Base-by-base conservation (phyloP, 2,113 vertebrate genomes). In the Antidorcas marsupialis region DNA sequence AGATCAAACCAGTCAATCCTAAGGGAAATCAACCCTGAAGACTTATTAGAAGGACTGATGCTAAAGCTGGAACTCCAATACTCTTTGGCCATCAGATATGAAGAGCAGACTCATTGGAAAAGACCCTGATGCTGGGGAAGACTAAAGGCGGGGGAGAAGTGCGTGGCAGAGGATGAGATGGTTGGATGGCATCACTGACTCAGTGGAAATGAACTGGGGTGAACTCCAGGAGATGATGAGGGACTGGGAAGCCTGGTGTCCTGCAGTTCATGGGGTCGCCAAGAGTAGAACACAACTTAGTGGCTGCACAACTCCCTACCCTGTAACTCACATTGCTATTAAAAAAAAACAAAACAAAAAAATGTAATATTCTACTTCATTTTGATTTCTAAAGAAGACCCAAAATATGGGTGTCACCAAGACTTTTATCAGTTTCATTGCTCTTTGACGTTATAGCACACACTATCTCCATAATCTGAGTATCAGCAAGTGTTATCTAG, bases 331-430 rank as follows among this genome's bases (percentile, higher is more conserved):
- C 2, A 0, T 14, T 95, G 15, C 1, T 3, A 6, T 96, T 39
- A 92, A 33, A 96, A 78, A 50, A 81, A 33, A 15, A 55, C n/a
- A 52, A 11, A 47, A 47, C 15, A 6, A 53, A n/a, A n/a, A n/a
- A n/a, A n/a, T n/a, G 64, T 50, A 14, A 86, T 64, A 50, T 3
- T 92, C 25, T 92, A 28, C 17, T 91, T 93, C n/a, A 23, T 28
- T 97, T 84, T 91, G 78, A 57, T 98, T 98, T 95, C 64, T 95
- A 86, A 95, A 96, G 36, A 12, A 15, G 1, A 30, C 0, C n/a
- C 16, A 30, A 78, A 45, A 95, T 47, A 52, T 36, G 4, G 5
- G 3, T 2, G 0, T 43, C 9, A 50, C 45, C 47, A 52, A 89
- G 30, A 62, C 27, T 87, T 89, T 78, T 86, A 94, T 84, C 60